phyloP scores from a whole-genome alignment of 2,113 vertebrate genomes.

The Hippocampus abdominalis region DNA sequence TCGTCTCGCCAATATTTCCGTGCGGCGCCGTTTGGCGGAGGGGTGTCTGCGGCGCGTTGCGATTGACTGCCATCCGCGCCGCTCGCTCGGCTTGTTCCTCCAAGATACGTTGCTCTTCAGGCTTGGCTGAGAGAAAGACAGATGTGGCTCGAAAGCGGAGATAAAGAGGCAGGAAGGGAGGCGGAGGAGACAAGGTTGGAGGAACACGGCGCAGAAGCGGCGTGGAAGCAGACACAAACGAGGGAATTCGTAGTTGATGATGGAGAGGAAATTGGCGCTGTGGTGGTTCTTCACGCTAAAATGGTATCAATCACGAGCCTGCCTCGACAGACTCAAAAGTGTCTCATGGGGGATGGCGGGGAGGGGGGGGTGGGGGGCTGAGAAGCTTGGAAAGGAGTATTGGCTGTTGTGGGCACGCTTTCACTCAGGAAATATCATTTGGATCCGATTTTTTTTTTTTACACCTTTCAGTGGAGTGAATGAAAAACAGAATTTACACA shows the following conservation, averaged over 20 bases:
- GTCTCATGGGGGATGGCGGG: background rate
- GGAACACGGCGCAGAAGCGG: slow-evolving; percentile 7
- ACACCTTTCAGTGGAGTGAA: background rate
- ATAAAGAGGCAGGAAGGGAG: slow-evolving; percentile 5
- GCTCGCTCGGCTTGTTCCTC: slow-evolving; percentile 21
- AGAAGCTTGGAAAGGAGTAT: background rate
- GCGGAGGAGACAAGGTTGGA: slow-evolving; percentile 6
- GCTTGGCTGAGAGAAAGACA: slow-evolving; percentile 7
- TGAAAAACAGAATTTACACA: background rate
- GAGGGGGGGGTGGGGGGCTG: background rate
- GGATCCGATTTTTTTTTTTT: slow-evolving; percentile 21
- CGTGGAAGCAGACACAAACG: slow-evolving; percentile 13
- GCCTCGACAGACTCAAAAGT: slow-evolving; percentile 23
- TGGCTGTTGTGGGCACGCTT: slow-evolving; percentile 16
- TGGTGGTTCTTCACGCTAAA: slow-evolving; percentile 13
- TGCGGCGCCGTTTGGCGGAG: background rate
- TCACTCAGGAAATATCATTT: slow-evolving; percentile 7
- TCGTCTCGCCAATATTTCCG: background rate
- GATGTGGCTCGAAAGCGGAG: background rate
- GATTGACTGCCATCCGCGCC: slow-evolving; percentile 6
- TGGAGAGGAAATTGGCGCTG: slow-evolving; percentile 18
- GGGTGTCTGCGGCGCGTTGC: background rate
- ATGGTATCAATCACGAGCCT: slow-evolving; percentile 24
- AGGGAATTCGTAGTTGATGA: slow-evolving; percentile 18
- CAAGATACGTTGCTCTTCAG: slow-evolving; percentile 17